Evolutionary conservation across 2,113 vertebrate species (phyloP).

Genomic region (Halichoeres trimaculatus): DNA sequence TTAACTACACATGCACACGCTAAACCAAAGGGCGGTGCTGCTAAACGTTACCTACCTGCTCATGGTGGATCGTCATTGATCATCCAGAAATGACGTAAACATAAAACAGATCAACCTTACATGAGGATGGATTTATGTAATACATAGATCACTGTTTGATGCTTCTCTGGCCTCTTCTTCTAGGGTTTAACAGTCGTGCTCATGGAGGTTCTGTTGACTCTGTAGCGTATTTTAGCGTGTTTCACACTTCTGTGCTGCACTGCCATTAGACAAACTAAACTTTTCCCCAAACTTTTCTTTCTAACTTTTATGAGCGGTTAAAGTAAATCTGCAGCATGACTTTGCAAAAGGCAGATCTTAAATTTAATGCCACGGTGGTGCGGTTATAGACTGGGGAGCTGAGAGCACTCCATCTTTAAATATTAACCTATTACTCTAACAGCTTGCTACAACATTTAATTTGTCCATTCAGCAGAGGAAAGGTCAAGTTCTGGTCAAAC

Average conservation of each 20-base stretch:
- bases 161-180: too few species aligned
- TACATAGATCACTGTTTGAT: too few species aligned
- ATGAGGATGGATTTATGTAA: too few species aligned
- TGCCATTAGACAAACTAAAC: neutral
- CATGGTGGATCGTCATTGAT: too few species aligned
- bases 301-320: neutral
- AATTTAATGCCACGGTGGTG: neutral
- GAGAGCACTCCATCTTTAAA: neutral
- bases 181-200: too few species aligned
- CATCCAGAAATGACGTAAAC: too few species aligned
- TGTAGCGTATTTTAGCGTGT: too few species aligned
- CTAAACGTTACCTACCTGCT: too few species aligned
- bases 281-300: neutral
- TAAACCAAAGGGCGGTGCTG: too few species aligned
- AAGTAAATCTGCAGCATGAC: neutral
- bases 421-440: neutral
- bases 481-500: conserved; percentile 39
- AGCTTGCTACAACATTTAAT: conserved; percentile 1
- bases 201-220: too few species aligned
- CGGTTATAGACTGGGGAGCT: neutral
- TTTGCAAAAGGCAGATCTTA: conserved; percentile 8
- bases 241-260: neutral
- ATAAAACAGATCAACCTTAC: too few species aligned
- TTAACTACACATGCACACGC: too few species aligned
- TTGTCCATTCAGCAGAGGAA: conserved; percentile 27